Percentiles rank a stretch among this genome's conserved stretches.
These are phyloP conservation scores for Troides oblongomaculatus DNA, from an alignment of 2,888 invertebrate genomes.

Conservation along the genomic window DNA sequence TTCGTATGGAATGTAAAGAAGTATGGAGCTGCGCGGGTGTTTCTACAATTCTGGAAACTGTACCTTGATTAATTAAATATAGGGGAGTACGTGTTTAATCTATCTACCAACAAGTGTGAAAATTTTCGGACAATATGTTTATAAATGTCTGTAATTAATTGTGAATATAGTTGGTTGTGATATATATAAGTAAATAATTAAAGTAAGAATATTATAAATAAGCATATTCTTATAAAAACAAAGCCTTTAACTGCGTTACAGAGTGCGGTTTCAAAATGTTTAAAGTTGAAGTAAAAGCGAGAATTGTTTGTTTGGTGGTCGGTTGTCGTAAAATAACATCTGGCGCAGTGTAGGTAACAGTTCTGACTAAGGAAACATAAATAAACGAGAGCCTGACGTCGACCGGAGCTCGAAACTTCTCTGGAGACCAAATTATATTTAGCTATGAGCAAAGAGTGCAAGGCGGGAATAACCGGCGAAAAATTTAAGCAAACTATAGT, in stretches of 20 bases:
- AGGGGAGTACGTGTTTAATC: conserved; percentile 31
- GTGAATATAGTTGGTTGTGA: neutral
- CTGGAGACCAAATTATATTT: conserved; percentile 41
- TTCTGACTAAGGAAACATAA: conserved; percentile 75
- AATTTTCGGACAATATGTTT: neutral
- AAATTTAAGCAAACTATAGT: too few species aligned
- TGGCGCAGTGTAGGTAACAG: conserved; percentile 72
- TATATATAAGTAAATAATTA: neutral
- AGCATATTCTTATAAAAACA: too few species aligned
- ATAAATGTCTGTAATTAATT: too few species aligned
- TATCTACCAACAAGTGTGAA: conserved; percentile 33
- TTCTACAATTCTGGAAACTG: conserved; percentile 51
- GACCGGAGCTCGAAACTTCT: conserved; percentile 46
- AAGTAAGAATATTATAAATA: too few species aligned
- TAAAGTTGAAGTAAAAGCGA: conserved; percentile 30
- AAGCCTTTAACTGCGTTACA: conserved; percentile 21
- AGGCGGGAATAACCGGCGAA: neutral
- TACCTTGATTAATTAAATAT: conserved; percentile 48
- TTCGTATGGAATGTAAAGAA: conserved; percentile 99
- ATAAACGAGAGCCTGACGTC: conserved; percentile 67
- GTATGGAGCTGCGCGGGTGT: conserved; percentile 87
- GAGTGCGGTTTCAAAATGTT: conserved; percentile 25
- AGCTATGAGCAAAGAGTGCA: conserved; percentile 25
- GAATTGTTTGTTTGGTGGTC: conserved; percentile 63
- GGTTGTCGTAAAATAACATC: conserved; percentile 75